Conservation (phyloP, 2,797 vertebrate genomes). For the Merluccius polli region DNA sequence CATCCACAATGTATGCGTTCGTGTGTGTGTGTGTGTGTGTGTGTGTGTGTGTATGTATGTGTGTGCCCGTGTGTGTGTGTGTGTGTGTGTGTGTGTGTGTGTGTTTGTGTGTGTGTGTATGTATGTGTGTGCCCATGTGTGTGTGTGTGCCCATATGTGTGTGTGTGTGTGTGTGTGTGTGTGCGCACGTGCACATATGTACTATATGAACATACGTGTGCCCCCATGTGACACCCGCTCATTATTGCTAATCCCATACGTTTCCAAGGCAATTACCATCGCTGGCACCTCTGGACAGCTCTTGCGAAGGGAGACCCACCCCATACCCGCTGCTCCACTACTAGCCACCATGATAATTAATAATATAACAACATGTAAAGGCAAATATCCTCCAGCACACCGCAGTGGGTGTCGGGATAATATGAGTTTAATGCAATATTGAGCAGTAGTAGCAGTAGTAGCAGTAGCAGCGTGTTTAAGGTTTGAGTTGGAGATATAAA, state of each 20-base stretch:
- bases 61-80: neutral
- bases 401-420: constrained; percentile 14
- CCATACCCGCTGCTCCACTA: constrained; percentile 36
- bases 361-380: constrained; percentile 37
- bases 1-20: neutral
- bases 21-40: neutral
- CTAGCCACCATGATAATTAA: constrained; percentile 39
- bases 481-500: neutral
- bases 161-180: constrained; percentile 6
- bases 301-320: constrained; percentile 4
- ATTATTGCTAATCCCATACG: constrained; percentile 31
- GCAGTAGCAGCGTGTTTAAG: neutral
- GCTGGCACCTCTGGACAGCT: constrained; percentile 28
- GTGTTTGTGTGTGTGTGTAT: too few species aligned
- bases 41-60: constrained; percentile 8
- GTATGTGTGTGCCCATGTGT: too few species aligned
- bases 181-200: neutral
- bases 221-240: constrained; percentile 14
- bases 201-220: neutral
- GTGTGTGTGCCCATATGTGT: too few species aligned
- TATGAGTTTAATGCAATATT: constrained; percentile 2
- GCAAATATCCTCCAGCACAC: constrained; percentile 21
- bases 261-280: constrained; percentile 42
- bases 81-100: neutral
- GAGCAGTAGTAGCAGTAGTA: too few species aligned